phyloP scores from a whole-genome alignment of 2,113 vertebrate genomes.

The Rhinoderma darwinii region DNA sequence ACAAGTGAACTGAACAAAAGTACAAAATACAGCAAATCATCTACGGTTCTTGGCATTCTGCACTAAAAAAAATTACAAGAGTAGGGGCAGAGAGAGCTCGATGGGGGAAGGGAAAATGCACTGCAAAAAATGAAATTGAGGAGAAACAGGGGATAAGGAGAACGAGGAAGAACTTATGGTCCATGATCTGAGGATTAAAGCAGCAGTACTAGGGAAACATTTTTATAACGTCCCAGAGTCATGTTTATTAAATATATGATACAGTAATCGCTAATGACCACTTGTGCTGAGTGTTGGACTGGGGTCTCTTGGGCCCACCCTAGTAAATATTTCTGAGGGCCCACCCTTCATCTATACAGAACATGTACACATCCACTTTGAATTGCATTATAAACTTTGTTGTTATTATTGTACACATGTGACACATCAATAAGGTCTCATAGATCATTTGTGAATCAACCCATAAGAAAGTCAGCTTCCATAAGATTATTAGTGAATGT shows the following conservation, averaged over 20 bases:
- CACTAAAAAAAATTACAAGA: constrained; percentile 35
- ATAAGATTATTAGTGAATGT: not conserved
- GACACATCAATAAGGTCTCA: not conserved
- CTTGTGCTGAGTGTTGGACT: not conserved
- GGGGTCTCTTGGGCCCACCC: not conserved
- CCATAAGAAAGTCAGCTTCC: not conserved
- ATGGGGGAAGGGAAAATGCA: constrained; percentile 40
- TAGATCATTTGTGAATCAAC: not conserved
- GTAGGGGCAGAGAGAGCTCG: constrained; percentile 16
- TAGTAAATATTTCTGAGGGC: too few relatives aligned
- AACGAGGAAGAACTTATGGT: constrained; percentile 40
- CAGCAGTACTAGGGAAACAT: constrained; percentile 53
- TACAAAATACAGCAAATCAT: constrained; percentile 54
- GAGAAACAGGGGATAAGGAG: constrained; percentile 66
- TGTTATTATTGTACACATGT: not conserved
- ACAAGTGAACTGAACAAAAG: constrained; percentile 71
- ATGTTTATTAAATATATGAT: not conserved
- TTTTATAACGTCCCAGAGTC: too few relatives aligned
- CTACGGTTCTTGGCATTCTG: constrained; percentile 47
- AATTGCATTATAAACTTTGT: not conserved
- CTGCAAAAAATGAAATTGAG: constrained; percentile 50
- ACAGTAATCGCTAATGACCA: not conserved
- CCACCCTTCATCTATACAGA: too few relatives aligned
- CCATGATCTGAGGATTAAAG: constrained; percentile 59
- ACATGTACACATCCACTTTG: not conserved